Evolutionary conservation across 2,113 vertebrate species (phyloP).

Genomic region (Lutjanus erythropterus): DNA sequence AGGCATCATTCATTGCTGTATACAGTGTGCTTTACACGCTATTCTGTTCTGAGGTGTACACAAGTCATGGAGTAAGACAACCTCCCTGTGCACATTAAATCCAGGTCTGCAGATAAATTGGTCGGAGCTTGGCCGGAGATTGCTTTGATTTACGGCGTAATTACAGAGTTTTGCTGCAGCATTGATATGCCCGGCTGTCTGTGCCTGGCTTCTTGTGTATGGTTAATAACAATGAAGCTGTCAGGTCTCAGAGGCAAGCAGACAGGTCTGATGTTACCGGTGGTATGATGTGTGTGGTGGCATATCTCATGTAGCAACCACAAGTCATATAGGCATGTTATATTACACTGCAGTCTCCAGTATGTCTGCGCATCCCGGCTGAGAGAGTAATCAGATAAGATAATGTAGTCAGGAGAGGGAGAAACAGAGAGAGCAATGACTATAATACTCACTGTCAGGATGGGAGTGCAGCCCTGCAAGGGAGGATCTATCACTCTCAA

Average conservation of each 20-base stretch:
- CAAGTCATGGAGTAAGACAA: conserved; percentile 68
- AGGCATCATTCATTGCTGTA: conserved; percentile 51
- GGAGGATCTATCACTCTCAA: conserved; percentile 65
- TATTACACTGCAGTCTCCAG: conserved; percentile 83
- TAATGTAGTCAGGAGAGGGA: conserved; percentile 76
- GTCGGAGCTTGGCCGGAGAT: conserved; percentile 70
- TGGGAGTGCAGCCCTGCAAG: conserved; percentile 66
- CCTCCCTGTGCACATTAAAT: conserved; percentile 71
- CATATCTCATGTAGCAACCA: conserved; percentile 83
- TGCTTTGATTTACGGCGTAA: conserved; percentile 78
- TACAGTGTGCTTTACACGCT: conserved; percentile 25
- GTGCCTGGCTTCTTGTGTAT: conserved; percentile 55
- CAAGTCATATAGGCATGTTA: conserved; percentile 83
- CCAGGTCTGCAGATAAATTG: conserved; percentile 73
- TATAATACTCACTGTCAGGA: conserved; percentile 65
- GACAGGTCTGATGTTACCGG: conserved; percentile 77
- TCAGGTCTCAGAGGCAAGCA: conserved; percentile 69
- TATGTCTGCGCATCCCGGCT: conserved; percentile 73
- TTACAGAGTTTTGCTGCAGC: conserved; percentile 70
- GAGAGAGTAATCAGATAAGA: conserved; percentile 83
- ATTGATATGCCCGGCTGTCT: conserved; percentile 66
- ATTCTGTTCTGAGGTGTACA: conserved; percentile 59
- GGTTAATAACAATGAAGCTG: conserved; percentile 77
- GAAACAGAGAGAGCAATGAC: conserved; percentile 63
- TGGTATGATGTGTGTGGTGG: conserved; percentile 76